Base-by-base conservation (phyloP, 2,888 invertebrate species). In the Physocephala rufipes region DNA sequence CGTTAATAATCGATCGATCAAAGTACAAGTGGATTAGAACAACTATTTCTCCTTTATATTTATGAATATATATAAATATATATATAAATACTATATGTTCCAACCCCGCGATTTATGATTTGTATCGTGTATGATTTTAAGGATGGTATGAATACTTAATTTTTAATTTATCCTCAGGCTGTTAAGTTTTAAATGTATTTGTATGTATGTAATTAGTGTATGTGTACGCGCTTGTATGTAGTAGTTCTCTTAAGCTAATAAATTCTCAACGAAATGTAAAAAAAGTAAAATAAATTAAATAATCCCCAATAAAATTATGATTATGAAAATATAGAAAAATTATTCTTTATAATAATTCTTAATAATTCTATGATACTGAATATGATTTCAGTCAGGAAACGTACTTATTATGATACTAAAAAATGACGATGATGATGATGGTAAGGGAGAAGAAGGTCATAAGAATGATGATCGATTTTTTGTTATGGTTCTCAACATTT, bases 101-200 rank as follows among this genome's bases (percentile, higher is more conserved):
- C n/a, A n/a, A n/a, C 59, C 61, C 61, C 5, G 5, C 30, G 47
- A 59, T 67, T 64, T 43, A 13, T 45, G 13, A 28, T 43, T 15
- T 55, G 36, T 36, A 36, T 4, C 36, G 36, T 36, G 4, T 7
- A 53, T 30, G 28, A 28, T 55, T 66, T 55, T 66, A 53, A 66
- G 30, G 15, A 19, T n/a, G 36, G 45, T 47, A 24, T 53, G 53
- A 43, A 19, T 63, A 45, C 26, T 53, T 49, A 59, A 59, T 59
- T 61, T 62, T 43, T 68, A 68, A 68, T 61, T 68, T 68, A 26
- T 61, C 62, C 68, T 68, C 68, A 68, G 68, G 68, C 68, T 68
- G 68, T 68, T 68, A 68, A 51, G 68, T 68, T 61, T 68, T 51
- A 30, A 49, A 68, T 55, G 51, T 53, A 24, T 61, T 59, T 53